These are phyloP conservation scores for Microctenopoma stevenorrisi DNA, from an alignment of 2,797 vertebrate species.

Conservation along the genomic window DNA sequence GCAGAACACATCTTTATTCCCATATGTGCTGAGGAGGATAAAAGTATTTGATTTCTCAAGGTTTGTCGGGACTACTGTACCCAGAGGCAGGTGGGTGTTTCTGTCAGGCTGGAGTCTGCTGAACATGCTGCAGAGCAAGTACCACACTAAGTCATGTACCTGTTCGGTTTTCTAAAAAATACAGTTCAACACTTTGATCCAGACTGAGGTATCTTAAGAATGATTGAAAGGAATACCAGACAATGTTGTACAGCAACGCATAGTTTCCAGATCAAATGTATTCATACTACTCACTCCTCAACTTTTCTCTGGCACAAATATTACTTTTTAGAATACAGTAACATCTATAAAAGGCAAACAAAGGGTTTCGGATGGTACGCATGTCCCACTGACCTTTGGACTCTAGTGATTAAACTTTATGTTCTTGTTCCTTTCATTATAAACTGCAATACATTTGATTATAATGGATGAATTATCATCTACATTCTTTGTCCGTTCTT, in stretches of 20 bases:
- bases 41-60: neutral
- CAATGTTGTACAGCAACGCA: neutral
- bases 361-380: neutral
- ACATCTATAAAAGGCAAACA: neutral
- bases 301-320: neutral
- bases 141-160: neutral
- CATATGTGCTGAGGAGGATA: neutral
- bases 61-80: neutral
- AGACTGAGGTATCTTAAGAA: neutral
- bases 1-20: slow-evolving; percentile 20
- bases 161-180: slow-evolving; percentile 4
- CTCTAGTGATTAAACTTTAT: too few species aligned
- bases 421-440: too few species aligned
- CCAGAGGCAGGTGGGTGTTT: slow-evolving; percentile 5
- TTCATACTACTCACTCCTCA: neutral
- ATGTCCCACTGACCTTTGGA: neutral
- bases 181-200: neutral
- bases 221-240: neutral
- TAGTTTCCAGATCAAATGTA: neutral
- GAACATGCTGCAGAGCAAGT: slow-evolving; percentile 18
- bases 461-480: too few species aligned
- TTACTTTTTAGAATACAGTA: neutral
- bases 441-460: too few species aligned
- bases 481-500: too few species aligned
- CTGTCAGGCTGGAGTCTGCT: slow-evolving; percentile 21